Evolutionary conservation across 1,140 invertebrate species (phyloP).

Genomic region (Tetragnatha versicolor): DNA sequence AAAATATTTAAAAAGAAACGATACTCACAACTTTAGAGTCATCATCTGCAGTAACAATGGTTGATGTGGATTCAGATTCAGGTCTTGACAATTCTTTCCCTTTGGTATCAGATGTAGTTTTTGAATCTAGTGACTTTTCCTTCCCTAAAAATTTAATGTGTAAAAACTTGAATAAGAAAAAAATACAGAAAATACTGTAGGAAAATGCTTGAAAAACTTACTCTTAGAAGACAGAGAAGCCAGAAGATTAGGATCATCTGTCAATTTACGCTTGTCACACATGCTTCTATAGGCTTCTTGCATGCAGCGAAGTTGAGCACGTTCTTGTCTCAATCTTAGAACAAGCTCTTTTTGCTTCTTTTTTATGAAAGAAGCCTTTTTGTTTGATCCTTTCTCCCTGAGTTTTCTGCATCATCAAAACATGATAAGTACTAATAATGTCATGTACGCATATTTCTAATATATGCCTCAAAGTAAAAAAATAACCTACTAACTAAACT

Average conservation of each 20-base stretch:
- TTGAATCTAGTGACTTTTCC: constrained; percentile 5
- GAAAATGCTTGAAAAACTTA: not conserved
- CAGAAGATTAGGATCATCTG: not conserved
- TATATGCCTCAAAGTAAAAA: too few relatives aligned
- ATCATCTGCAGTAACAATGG: constrained; percentile 3
- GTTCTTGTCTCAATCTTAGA: constrained; percentile 67
- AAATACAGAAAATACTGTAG: not conserved
- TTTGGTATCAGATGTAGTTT: constrained; percentile 15
- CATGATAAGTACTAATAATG: too few relatives aligned
- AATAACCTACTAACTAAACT: too few relatives aligned
- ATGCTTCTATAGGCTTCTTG: constrained; percentile 62
- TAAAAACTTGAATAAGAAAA: not conserved
- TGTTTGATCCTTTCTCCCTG: constrained; percentile 63
- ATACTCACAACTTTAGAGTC: not conserved
- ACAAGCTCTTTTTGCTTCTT: constrained; percentile 68
- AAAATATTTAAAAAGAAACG: not conserved
- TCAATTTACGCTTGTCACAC: constrained; percentile 37
- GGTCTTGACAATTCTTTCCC: not conserved
- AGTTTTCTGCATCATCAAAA: constrained; percentile 57
- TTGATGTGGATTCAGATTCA: constrained; percentile 16
- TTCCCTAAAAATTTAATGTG: constrained; percentile 3
- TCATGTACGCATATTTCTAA: too few relatives aligned
- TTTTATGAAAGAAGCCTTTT: constrained; percentile 68
- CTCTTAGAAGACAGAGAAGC: constrained; percentile 14
- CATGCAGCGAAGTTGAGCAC: constrained; percentile 68